Conservation (phyloP, 2,797 vertebrate species). For the Limnodromus scolopaceus region DNA sequence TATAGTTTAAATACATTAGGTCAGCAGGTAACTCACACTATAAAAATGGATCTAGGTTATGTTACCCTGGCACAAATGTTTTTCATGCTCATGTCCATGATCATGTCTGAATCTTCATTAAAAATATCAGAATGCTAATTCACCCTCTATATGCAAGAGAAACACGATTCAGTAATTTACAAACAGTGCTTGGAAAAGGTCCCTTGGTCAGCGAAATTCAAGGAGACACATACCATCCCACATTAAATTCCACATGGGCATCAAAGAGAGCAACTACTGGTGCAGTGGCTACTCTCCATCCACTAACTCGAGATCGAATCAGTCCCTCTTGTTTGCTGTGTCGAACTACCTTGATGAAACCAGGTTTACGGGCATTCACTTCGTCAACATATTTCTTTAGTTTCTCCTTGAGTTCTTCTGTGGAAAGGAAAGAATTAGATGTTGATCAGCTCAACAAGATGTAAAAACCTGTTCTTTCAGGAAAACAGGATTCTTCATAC, state of each 20-base stretch:
- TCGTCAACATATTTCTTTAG: conserved; percentile 89
- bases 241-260: conserved; percentile 95
- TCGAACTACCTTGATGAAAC: conserved; percentile 93
- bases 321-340: conserved; percentile 94
- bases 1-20: background rate
- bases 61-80: background rate
- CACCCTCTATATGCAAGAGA: background rate
- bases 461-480: background rate
- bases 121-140: background rate
- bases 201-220: background rate
- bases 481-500: background rate
- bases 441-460: background rate
- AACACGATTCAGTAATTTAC: background rate
- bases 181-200: background rate
- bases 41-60: background rate
- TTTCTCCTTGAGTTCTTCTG: conserved; percentile 96
- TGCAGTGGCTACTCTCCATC: conserved; percentile 92
- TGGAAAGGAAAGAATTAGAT: background rate
- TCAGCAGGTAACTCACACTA: background rate
- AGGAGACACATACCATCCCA: conserved; percentile 88
- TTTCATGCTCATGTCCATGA: background rate
- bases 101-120: background rate
- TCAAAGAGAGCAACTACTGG: conserved; percentile 97
- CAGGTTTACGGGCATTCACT: conserved; percentile 85
- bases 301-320: conserved; percentile 95